Conservation (phyloP, 2,797 vertebrate species). For the Coccyzus lansbergi region DNA sequence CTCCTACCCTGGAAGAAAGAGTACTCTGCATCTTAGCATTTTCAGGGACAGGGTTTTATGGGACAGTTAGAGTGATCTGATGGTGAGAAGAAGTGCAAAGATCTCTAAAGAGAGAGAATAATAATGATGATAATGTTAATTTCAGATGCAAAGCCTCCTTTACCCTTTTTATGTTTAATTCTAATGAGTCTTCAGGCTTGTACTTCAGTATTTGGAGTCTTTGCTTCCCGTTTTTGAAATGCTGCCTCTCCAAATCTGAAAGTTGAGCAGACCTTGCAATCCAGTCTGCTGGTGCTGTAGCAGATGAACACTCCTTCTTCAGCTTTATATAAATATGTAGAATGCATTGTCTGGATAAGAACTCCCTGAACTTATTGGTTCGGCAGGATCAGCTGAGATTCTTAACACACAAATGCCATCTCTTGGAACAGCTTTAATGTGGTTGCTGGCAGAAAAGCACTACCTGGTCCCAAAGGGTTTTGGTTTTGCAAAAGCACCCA, state of each 20-base stretch:
- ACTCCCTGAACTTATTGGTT: background rate
- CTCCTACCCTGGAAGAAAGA: background rate
- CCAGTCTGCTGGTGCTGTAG: rapidly evolving
- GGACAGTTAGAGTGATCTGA: background rate
- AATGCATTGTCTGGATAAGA: background rate
- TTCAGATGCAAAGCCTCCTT: background rate
- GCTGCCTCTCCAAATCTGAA: background rate
- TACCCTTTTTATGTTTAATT: background rate
- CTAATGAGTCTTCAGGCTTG: background rate
- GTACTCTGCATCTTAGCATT: background rate
- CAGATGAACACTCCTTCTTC: background rate
- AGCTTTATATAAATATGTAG: background rate
- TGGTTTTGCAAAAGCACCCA: background rate
- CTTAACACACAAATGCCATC: background rate
- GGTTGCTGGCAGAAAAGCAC: background rate
- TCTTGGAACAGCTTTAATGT: background rate
- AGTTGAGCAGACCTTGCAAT: background rate
- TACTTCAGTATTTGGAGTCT: background rate
- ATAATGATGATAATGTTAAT: background rate
- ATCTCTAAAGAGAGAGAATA: background rate
- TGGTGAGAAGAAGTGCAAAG: background rate
- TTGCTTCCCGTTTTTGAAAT: background rate
- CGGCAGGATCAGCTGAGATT: background rate
- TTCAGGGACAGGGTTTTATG: background rate
- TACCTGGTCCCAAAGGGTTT: background rate